Evolutionary conservation across 2,797 vertebrate species (phyloP).

Genomic region (Mycteria americana): DNA sequence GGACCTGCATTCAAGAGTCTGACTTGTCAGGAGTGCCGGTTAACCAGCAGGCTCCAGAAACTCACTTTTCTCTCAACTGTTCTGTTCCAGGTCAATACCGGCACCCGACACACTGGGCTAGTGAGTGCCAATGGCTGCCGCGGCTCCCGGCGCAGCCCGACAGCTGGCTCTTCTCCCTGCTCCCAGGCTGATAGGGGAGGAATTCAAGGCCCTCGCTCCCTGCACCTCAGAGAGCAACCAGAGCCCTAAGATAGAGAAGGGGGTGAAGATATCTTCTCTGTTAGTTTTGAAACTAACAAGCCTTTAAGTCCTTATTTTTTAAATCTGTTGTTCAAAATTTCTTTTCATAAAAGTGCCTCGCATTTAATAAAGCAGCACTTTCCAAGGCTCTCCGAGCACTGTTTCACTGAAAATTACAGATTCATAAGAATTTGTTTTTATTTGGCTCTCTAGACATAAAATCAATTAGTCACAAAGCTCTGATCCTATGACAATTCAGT

Average conservation of each 20-base stretch:
- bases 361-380: background rate
- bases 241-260: background rate
- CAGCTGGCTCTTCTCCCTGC: background rate
- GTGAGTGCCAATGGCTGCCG: rapidly evolving
- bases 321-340: background rate
- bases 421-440: background rate
- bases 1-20: background rate
- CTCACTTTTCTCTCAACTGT: background rate
- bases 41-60: background rate
- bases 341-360: background rate
- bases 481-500: background rate
- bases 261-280: background rate
- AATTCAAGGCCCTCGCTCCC: rapidly evolving
- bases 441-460: background rate
- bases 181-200: background rate
- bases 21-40: rapidly evolving
- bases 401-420: background rate
- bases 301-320: background rate
- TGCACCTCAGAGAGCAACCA: background rate
- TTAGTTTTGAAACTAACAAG: background rate
- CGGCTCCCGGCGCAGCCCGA: background rate
- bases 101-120: rapidly evolving
- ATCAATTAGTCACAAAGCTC: background rate
- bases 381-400: background rate
- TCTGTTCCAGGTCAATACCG: rapidly evolving